phyloP scores from a whole-genome alignment of 2,888 invertebrate species.

The Apamea anceps region DNA sequence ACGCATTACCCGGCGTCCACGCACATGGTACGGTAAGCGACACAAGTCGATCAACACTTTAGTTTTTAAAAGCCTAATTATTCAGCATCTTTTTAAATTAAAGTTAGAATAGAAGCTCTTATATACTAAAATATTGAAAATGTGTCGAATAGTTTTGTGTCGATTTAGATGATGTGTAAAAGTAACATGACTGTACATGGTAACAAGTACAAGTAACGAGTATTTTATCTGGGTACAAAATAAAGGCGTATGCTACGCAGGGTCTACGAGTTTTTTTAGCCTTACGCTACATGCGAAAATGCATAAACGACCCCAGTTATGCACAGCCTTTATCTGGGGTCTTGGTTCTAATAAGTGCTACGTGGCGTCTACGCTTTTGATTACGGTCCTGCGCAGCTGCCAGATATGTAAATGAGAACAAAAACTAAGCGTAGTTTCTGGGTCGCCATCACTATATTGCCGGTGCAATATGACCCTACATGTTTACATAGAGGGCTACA shows the following conservation, averaged over 20 bases:
- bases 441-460: constrained; percentile 2
- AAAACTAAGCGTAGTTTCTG: neutral
- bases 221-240: constrained; percentile 1
- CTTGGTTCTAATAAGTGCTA: neutral
- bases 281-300: neutral
- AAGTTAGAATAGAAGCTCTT: neutral
- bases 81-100: neutral
- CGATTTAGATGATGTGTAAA: neutral
- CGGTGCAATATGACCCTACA: neutral
- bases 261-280: constrained; percentile 4
- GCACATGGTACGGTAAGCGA: neutral
- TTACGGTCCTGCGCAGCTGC: neutral
- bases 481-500: constrained; percentile 3
- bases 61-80: neutral
- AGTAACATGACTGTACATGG: neutral
- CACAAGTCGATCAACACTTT: neutral
- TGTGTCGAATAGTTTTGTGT: too few relatives aligned
- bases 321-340: neutral
- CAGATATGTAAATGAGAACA: neutral
- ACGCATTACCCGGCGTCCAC: neutral
- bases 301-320: neutral
- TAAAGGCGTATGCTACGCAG: constrained; percentile 26
- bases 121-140: neutral
- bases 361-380: constrained; percentile 9
- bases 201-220: neutral